These are phyloP conservation scores for Drosophila fungiperda DNA, from an alignment of 2,888 invertebrate species.

Conservation along the genomic window DNA sequence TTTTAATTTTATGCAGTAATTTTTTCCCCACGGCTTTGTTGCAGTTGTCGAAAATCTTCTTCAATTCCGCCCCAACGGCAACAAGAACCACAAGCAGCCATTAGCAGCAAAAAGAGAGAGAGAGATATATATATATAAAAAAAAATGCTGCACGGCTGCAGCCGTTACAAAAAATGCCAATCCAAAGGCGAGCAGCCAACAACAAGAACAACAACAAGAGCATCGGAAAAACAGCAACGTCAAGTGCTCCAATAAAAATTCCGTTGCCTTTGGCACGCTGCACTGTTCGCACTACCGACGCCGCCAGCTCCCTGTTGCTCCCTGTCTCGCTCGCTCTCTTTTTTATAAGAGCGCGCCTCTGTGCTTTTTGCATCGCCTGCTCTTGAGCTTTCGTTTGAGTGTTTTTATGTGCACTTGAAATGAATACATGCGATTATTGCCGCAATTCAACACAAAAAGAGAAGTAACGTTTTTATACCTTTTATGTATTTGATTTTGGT, in stretches of 20 bases:
- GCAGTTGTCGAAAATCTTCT: conserved; percentile 70
- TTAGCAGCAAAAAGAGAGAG: conserved; percentile 21
- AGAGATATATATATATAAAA: conserved; percentile 8
- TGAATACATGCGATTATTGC: conserved; percentile 75
- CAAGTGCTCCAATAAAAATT: conserved; percentile 80
- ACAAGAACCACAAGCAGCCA: conserved; percentile 23
- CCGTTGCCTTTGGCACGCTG: conserved; percentile 68
- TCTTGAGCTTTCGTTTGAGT: conserved; percentile 71
- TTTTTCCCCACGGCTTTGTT: conserved; percentile 63
- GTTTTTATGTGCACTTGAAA: conserved; percentile 73
- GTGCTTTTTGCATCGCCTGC: conserved; percentile 54
- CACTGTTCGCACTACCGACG: conserved; percentile 46
- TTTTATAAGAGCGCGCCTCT: conserved; percentile 64
- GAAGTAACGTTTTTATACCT: conserved; percentile 47
- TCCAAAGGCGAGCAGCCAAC: conserved; percentile 63
- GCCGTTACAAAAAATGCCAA: conserved; percentile 57
- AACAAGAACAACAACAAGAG: conserved; percentile 37
- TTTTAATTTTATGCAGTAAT: conserved; percentile 68
- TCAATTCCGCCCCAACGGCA: conserved; percentile 31
- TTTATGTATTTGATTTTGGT: conserved; percentile 59
- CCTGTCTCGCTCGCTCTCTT: conserved; percentile 27
- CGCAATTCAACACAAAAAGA: conserved; percentile 7
- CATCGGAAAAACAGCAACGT: conserved; percentile 29
- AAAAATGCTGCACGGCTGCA: conserved; percentile 43
- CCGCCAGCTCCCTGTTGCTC: conserved; percentile 17